Conservation (phyloP, 2,113 vertebrate genomes). For the Macquaria australasica region DNA sequence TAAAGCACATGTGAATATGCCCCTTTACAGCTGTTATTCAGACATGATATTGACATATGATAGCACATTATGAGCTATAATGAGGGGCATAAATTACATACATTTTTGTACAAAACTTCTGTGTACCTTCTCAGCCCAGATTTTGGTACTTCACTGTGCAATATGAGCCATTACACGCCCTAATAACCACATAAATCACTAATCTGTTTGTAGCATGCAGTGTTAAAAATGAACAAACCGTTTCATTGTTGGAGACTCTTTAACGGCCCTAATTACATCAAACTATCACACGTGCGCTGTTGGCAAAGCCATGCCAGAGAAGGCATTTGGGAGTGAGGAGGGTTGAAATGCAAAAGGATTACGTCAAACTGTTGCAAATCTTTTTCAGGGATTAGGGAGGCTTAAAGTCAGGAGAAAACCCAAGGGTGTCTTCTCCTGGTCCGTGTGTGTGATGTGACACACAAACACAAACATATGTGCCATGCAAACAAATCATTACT, state of each 20-base stretch:
- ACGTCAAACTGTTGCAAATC: slow-evolving; percentile 81
- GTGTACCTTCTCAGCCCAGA: background rate
- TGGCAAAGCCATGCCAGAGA: slow-evolving; percentile 60
- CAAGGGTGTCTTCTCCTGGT: slow-evolving; percentile 70
- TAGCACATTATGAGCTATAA: slow-evolving; percentile 34
- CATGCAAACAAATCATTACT: slow-evolving; percentile 30
- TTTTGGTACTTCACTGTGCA: slow-evolving; percentile 1
- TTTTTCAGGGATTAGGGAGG: slow-evolving; percentile 82
- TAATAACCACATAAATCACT: slow-evolving; percentile 47
- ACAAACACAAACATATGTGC: background rate
- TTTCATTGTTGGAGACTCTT: slow-evolving; percentile 65
- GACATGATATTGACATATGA: slow-evolving; percentile 36
- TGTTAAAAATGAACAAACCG: slow-evolving; percentile 49
- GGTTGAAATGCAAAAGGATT: slow-evolving; percentile 80
- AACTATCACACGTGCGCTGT: slow-evolving; percentile 64
- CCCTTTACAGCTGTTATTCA: slow-evolving; percentile 35
- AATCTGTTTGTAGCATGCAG: slow-evolving; percentile 32
- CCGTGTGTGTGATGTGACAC: slow-evolving; percentile 54
- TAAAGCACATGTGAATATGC: slow-evolving; percentile 46
- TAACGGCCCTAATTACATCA: slow-evolving; percentile 68
- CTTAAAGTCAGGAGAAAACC: slow-evolving; percentile 81
- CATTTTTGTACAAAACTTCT: background rate
- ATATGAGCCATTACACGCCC: background rate
- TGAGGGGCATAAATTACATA: slow-evolving; percentile 17
- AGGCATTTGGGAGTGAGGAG: slow-evolving; percentile 70